Base-by-base conservation (phyloP, 2,797 vertebrate genomes). In the Eulemur mongoz region DNA sequence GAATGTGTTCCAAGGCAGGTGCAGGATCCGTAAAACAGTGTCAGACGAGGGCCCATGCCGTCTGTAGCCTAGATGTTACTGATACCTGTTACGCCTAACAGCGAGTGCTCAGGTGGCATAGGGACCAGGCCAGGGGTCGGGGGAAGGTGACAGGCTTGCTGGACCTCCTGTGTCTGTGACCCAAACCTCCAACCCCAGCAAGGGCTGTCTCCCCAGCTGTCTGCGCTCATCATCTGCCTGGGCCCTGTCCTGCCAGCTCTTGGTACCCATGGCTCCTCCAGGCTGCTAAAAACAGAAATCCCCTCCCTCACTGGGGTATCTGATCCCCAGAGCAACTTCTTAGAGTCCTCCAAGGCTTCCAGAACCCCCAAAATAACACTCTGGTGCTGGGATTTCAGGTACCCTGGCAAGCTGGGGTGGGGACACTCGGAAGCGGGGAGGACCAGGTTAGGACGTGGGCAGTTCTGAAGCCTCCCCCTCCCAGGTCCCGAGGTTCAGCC, bases 231-330 rank as follows among this genome's bases (percentile, higher is more conserved):
- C 30, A 20, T 20, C 23, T 52, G 27, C 48, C 78, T 52, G 50
- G 75, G 50, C 50, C 25, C 7, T 6, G 0, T 81, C 50, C 54
- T 65, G n/a, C n/a, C 17, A 22, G 4, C 11, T 15, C n/a, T 54
- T 70, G 32, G 50, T 70, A 27, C 30, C 79, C 35, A 11, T 27
- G n/a, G 23, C 30, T 52, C 11, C 4, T 40, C 86, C 38, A 82
- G 91, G 61, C 45, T 48, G 69, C 8, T 63, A 18, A 94, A n/a
- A 73, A 88, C 65, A 67, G 61, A 89, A 59, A 63, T 45, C 59
- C 18, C 48, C 67, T 81, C 25, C 61, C 25, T 90, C 50, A 4
- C n/a, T 61, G 48, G n/a, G 13, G 48, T 27, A 32, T 43, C 22
- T 57, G 38, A 92, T 40, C 67, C n/a, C 20, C 50, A 52, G 40